These are phyloP conservation scores for Azemiops feae DNA, from an alignment of 2,113 vertebrate species.

Conservation along the genomic window DNA sequence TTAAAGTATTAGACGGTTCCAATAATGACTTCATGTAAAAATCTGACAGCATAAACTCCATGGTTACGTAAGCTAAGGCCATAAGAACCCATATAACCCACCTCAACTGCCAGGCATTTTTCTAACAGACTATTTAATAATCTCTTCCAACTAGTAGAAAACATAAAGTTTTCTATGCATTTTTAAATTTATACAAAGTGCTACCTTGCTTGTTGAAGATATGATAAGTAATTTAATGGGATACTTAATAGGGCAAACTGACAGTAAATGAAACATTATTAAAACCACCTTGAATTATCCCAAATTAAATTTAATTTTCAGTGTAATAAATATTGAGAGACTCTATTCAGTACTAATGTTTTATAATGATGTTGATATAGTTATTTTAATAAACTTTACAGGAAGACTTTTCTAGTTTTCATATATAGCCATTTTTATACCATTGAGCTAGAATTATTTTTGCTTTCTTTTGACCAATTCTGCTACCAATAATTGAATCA, in stretches of 20 bases:
- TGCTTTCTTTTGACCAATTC: constrained; percentile 1
- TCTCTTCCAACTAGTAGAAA: background rate
- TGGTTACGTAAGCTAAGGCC: background rate
- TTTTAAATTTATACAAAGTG: background rate
- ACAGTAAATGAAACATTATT: background rate
- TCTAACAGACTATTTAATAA: background rate
- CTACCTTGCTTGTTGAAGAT: background rate
- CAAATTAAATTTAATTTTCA: background rate
- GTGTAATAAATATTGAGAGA: background rate
- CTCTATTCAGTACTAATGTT: background rate
- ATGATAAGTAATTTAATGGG: constrained; percentile 10
- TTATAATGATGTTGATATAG: background rate
- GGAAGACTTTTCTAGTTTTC: background rate
- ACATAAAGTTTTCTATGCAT: background rate
- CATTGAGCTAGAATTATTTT: constrained; percentile 38
- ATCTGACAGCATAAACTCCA: constrained; percentile 6
- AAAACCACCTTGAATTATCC: accelerated
- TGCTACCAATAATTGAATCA: background rate
- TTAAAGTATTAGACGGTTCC: background rate
- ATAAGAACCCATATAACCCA: background rate
- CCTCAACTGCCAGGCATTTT: background rate
- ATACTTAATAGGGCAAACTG: constrained; percentile 14
- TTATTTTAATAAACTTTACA: background rate
- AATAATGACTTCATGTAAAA: background rate
- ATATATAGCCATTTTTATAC: background rate